Evolutionary conservation across 2,888 invertebrate species (phyloP).

Genomic region (Sphecodes monilicornis): DNA sequence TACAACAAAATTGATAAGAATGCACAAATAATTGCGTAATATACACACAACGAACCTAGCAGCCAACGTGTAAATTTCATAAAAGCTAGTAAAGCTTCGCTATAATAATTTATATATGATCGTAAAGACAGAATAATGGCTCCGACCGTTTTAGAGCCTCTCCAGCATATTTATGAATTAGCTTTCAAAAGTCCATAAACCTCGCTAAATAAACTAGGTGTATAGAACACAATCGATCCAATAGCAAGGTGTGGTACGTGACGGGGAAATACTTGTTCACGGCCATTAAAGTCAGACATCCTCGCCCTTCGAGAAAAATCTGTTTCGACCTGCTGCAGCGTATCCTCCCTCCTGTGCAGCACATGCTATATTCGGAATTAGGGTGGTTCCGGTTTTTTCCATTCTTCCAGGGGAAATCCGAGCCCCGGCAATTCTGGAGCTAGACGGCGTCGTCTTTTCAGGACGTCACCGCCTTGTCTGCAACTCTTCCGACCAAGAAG

Average conservation of each 20-base stretch:
- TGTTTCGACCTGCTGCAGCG: slow-evolving; percentile 53
- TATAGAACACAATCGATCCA: neutral
- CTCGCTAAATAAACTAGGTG: neutral
- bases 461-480: slow-evolving; percentile 53
- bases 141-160: neutral
- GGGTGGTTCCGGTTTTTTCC: slow-evolving; percentile 68
- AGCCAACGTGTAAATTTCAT: neutral
- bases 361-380: slow-evolving; percentile 70
- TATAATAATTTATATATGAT: neutral
- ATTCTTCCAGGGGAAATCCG: slow-evolving; percentile 44
- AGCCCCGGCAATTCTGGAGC: slow-evolving; percentile 35
- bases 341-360: slow-evolving; percentile 49
- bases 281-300: slow-evolving; percentile 7
- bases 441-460: slow-evolving; percentile 43
- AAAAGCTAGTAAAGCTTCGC: neutral
- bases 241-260: slow-evolving; percentile 9
- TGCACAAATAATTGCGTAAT: neutral
- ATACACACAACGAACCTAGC: neutral
- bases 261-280: slow-evolving; percentile 12
- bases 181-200: neutral
- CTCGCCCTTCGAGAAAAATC: slow-evolving; percentile 34
- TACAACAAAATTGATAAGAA: neutral
- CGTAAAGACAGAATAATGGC: neutral
- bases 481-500: slow-evolving; percentile 53
- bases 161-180: neutral